Evolutionary conservation across 37 sponge, comb jelly and placozoan genomes (phyloP).

Genomic region (Dysidea cf. avara): DNA sequence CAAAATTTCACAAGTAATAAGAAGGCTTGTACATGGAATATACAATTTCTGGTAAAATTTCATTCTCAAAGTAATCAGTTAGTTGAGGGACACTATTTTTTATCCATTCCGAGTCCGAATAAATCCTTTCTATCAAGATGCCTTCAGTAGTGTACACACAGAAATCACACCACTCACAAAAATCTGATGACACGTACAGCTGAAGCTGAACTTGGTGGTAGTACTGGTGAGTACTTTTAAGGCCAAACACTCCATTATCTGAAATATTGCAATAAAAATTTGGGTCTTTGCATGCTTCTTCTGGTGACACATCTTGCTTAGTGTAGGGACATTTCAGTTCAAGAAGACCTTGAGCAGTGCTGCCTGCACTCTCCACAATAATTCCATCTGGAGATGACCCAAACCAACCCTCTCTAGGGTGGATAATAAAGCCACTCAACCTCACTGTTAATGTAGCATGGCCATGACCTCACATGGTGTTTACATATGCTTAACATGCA

Average conservation of each 20-base stretch:
- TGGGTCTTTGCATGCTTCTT: too few species aligned
- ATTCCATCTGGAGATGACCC: slow-evolving; percentile 65
- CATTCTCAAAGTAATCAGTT: slow-evolving; percentile 26
- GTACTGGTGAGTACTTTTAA: slow-evolving; percentile 43
- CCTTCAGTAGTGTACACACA: too few species aligned
- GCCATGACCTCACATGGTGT: slow-evolving; percentile 7
- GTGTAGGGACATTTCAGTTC: slow-evolving; percentile 27
- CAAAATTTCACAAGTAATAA: slow-evolving; percentile 30
- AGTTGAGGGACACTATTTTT: slow-evolving; percentile 12
- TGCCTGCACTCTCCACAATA: too few species aligned
- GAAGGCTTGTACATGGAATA: slow-evolving; percentile 18
- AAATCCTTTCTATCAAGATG: slow-evolving; percentile 37
- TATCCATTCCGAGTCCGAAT: slow-evolving; percentile 22
- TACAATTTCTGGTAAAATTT: slow-evolving; percentile 36
- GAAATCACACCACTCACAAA: too few species aligned
- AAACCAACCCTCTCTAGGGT: slow-evolving; percentile 30
- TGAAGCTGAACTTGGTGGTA: slow-evolving; percentile 59
- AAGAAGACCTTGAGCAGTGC: slow-evolving; percentile 2
- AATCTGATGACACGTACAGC: slow-evolving; percentile 24
- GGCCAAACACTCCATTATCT: slow-evolving; percentile 8
- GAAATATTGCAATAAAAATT: too few species aligned
- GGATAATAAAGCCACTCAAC: slow-evolving; percentile 45
- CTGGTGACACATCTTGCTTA: background rate
- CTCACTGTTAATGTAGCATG: slow-evolving; percentile 21
- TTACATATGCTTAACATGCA: slow-evolving; percentile 27